Percentiles rank a stretch among this genome's conserved stretches.
phyloP scores from a whole-genome alignment of 35 echinoderm and acorn worm species.

The Heliocidaris erythrogramma region DNA sequence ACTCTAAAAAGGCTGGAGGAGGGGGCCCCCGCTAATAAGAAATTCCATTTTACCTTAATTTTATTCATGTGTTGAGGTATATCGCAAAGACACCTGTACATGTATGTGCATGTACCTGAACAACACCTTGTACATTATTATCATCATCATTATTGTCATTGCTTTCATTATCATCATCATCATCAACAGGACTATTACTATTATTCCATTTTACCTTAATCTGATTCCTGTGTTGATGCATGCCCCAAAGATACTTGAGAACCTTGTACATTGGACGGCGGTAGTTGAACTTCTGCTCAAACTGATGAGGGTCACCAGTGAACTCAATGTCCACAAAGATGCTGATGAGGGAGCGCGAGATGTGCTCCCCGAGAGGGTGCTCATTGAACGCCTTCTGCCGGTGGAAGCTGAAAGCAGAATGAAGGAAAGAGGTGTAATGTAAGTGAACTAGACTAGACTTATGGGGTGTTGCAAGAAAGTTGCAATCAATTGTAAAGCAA shows the following conservation, averaged over 20 bases:
- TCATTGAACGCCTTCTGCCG: conserved; percentile 82
- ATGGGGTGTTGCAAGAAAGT: too few relatives aligned
- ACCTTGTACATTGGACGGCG: conserved; percentile 93
- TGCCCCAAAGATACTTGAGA: conserved; percentile 77
- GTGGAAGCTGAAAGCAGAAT: conserved; percentile 60
- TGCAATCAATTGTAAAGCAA: too few relatives aligned
- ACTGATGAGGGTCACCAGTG: conserved; percentile 89
- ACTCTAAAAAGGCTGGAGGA: too few relatives aligned
- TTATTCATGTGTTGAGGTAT: too few relatives aligned
- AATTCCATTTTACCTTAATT: too few relatives aligned
- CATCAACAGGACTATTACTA: not conserved
- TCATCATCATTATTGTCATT: too few relatives aligned
- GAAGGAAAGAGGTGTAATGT: not conserved
- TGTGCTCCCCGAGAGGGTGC: conserved; percentile 61
- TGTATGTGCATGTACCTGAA: too few relatives aligned
- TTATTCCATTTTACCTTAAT: conserved; percentile 64
- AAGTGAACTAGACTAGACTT: not conserved
- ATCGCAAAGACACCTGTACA: too few relatives aligned
- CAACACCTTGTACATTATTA: too few relatives aligned
- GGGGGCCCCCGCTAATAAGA: too few relatives aligned
- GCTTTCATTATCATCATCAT: too few relatives aligned
- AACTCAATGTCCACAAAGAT: conserved; percentile 97
- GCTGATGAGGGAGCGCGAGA: conserved; percentile 75
- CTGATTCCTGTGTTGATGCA: conserved; percentile 72
- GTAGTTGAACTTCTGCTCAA: conserved; percentile 99